These are phyloP conservation scores for Colinus virginianus DNA, from an alignment of 2,113 vertebrate genomes.

Conservation along the genomic window DNA sequence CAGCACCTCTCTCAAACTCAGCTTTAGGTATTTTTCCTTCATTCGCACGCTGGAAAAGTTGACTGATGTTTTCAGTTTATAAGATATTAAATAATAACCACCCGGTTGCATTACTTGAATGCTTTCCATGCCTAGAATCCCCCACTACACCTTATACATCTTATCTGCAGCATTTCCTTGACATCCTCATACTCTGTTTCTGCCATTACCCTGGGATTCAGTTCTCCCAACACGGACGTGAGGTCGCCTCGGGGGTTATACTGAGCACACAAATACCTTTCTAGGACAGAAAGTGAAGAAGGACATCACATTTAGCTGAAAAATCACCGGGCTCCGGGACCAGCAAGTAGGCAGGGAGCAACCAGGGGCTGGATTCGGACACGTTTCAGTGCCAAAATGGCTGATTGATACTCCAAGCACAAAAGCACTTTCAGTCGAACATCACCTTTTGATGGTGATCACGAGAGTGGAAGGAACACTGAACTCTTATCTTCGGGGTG, in stretches of 20 bases:
- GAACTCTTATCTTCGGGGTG: not conserved
- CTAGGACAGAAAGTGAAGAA: not conserved
- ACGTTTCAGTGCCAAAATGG: not conserved
- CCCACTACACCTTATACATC: not conserved
- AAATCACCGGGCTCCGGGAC: not conserved
- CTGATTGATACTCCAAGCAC: not conserved
- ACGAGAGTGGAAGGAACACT: not conserved
- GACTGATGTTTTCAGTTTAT: not conserved
- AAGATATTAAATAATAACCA: not conserved
- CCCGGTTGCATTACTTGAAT: not conserved
- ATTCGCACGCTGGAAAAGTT: not conserved
- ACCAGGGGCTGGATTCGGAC: not conserved
- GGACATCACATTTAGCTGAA: not conserved
- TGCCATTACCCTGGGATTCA: not conserved
- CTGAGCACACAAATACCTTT: not conserved
- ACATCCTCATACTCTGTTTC: not conserved
- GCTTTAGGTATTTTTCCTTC: not conserved
- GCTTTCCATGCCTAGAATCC: not conserved
- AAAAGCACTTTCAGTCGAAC: not conserved
- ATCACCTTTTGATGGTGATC: not conserved
- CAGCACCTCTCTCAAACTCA: not conserved
- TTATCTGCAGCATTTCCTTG: not conserved
- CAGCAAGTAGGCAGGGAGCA: not conserved
- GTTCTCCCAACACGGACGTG: not conserved
- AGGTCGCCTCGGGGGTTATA: not conserved